Base-by-base conservation (phyloP, 2,797 vertebrate genomes). In the Antennarius maculatus region DNA sequence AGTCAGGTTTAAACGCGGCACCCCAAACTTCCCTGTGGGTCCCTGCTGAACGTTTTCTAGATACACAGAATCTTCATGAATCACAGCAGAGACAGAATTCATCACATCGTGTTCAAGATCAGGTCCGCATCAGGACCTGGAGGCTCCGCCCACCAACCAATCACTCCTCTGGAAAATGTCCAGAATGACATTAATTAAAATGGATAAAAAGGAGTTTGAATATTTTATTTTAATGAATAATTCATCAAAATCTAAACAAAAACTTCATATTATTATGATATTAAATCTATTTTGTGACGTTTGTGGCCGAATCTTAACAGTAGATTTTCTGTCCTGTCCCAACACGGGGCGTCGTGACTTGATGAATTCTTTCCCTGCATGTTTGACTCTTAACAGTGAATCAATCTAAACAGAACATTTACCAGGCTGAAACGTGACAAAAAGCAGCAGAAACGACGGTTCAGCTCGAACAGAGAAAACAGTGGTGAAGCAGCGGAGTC, bases 61-160 rank as follows among this genome's bases (percentile, higher is more conserved):
- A 15, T 45, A 13, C 2, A 28, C 14, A 4, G 17, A 15, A n/a
- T 37, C 31, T 17, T 5, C n/a, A 54, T 54, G 7, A 16, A 27
- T 55, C 17, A 55, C 54, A 27, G 54, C 37, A 41, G 39, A 42
- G 54, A 55, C 6, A 55, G n/a, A 29, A 29, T 41, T 34, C n/a
- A 41, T 54, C 53, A 52, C 27, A 50, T 2, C 5, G 31, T 4
- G 5, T 34, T 34, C 31, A 34, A 34, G 23, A 23, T 23, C 23
- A 23, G 23, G 23, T 23, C 23, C 23, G 23, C 23, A 23, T 23
- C 2, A 23, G 23, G 23, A 23, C 1, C 23, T 1, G 23, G 23
- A 23, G 23, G 31, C 31, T 34, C 31, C 31, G 5, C 31, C 31
- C 31, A 34, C 31, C 7, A 8, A 34, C 31, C 31, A 34, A 34